Percentiles rank a stretch among this genome's conserved stretches.
Evolutionary conservation across 2,888 invertebrate genomes (phyloP).

Genomic region (Caenorhabditis sulstoni): DNA sequence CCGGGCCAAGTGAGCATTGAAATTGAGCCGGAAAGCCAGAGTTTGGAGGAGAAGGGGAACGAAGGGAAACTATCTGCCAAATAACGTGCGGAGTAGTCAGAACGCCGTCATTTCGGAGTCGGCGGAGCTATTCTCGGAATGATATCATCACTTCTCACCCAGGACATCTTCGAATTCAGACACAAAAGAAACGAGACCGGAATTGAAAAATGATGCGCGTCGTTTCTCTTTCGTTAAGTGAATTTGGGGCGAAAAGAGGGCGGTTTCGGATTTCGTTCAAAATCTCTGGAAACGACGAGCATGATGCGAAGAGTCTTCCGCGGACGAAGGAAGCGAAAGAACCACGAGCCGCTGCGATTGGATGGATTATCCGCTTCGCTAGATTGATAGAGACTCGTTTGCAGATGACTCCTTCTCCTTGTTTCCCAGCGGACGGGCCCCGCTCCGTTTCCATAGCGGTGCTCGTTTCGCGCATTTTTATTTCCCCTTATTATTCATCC

Average conservation of each 20-base stretch:
- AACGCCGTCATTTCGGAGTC: background rate
- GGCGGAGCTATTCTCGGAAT: background rate
- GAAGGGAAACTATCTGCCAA: background rate
- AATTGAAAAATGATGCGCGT: constrained; percentile 50
- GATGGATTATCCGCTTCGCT: constrained; percentile 31
- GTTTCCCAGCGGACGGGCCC: background rate
- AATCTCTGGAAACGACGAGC: constrained; percentile 23
- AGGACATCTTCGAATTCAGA: no score
- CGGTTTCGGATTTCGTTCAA: constrained; percentile 47
- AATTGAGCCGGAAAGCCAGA: constrained; percentile 26
- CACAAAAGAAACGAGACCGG: constrained; percentile 8
- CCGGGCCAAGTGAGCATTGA: constrained; percentile 42
- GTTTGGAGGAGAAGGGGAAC: background rate
- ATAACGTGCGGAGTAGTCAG: no score
- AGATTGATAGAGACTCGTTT: constrained; percentile 23
- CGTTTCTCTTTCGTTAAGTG: constrained; percentile 50
- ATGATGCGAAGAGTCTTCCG: constrained; percentile 4
- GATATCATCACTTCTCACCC: background rate
- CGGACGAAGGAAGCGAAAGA: background rate
- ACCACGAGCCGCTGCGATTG: background rate
- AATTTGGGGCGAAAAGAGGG: constrained; percentile 31
- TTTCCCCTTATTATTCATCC: constrained; percentile 23
- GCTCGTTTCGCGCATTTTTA: constrained; percentile 24
- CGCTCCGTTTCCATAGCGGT: constrained; percentile 42
- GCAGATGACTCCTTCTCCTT: background rate